These are phyloP conservation scores for Glaucomys volans DNA, from an alignment of 2,113 vertebrate genomes.

Conservation along the genomic window DNA sequence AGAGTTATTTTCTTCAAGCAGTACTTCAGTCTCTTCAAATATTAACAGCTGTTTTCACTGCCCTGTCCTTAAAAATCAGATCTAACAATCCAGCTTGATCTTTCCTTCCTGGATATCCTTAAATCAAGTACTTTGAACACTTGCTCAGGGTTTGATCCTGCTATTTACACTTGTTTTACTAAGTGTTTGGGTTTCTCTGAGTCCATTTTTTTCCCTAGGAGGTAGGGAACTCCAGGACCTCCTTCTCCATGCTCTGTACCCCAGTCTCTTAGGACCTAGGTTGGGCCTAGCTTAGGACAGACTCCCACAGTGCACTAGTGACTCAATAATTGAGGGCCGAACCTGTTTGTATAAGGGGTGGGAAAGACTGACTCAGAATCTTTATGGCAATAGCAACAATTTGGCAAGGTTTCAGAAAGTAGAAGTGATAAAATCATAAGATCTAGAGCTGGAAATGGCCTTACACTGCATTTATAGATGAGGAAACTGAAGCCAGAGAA, in stretches of 20 bases:
- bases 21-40: neutral
- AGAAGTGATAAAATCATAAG: slow-evolving; percentile 46
- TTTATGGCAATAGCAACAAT: slow-evolving; percentile 26
- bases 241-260: neutral
- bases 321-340: slow-evolving; percentile 33
- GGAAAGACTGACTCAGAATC: slow-evolving; percentile 28
- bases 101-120: neutral
- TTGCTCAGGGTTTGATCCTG: neutral
- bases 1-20: slow-evolving; percentile 38
- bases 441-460: neutral
- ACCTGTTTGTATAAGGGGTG: slow-evolving; percentile 31
- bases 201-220: neutral
- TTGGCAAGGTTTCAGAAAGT: slow-evolving; percentile 55
- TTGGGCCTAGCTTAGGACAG: neutral
- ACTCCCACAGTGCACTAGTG: neutral
- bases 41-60: slow-evolving; percentile 16
- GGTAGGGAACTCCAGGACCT: neutral
- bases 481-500: slow-evolving; percentile 50
- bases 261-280: neutral
- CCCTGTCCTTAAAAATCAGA: slow-evolving; percentile 28
- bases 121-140: neutral
- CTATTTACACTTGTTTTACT: neutral
- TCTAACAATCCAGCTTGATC: neutral
- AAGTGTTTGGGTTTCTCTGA: slow-evolving; percentile 6
- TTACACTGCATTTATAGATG: slow-evolving; percentile 9